Conservation (phyloP, 2,113 vertebrate genomes). For the Perca flavescens region DNA sequence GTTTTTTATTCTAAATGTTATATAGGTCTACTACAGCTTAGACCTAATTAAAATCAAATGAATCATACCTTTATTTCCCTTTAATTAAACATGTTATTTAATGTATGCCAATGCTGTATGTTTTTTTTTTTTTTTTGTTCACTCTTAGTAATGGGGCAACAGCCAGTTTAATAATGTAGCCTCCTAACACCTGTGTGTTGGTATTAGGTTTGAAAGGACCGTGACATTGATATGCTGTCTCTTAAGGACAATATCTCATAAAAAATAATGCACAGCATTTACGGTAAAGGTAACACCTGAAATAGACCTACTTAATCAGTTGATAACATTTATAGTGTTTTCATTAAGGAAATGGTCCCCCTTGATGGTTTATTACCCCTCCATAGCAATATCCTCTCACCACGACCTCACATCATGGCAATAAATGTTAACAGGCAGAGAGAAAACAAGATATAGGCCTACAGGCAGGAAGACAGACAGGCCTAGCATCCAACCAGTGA, state of each 20-base stretch:
- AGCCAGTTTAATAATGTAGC: not conserved
- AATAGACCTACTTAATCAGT: conserved; percentile 65
- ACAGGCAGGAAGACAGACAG: not conserved
- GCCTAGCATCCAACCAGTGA: conserved; percentile 1
- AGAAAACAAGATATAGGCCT: conserved; percentile 12
- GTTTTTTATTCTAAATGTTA: not conserved
- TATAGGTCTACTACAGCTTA: not conserved
- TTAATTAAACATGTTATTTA: not conserved
- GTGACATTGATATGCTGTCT: conserved; percentile 34
- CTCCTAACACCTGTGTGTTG: not conserved
- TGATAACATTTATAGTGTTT: conserved; percentile 75
- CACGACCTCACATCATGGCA: conserved; percentile 59
- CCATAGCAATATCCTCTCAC: conserved; percentile 75
- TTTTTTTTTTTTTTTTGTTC: not conserved
- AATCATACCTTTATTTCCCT: not conserved
- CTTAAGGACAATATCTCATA: conserved; percentile 44
- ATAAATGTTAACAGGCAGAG: conserved; percentile 67
- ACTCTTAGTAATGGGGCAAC: not conserved
- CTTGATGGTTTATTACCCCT: conserved; percentile 74
- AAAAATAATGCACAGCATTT: conserved; percentile 35
- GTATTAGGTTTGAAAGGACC: not conserved
- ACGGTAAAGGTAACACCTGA: conserved; percentile 52
- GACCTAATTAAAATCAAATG: not conserved
- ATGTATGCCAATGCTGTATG: not conserved
- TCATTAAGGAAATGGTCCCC: conserved; percentile 83